Conservation (phyloP, 2,888 invertebrate genomes). For the Lepetodrilus schrolli region DNA sequence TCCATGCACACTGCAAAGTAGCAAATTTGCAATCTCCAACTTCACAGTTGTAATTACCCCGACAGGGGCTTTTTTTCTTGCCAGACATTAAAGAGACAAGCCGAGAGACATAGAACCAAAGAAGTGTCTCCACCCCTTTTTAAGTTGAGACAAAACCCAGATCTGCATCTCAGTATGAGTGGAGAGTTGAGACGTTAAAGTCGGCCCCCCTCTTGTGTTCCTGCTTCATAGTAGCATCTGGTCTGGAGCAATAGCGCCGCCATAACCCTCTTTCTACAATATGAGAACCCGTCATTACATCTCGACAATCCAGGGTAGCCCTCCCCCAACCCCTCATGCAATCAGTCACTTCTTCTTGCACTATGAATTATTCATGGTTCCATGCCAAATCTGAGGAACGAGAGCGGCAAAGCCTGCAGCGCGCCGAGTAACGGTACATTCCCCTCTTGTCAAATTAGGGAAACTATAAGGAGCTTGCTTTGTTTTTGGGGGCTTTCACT, state of each 20-base stretch:
- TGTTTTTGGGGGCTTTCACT: conserved; percentile 29
- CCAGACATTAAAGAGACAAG: conserved; percentile 21
- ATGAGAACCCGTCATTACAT: conserved; percentile 23
- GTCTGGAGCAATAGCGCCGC: background rate
- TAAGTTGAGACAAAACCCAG: conserved; percentile 17
- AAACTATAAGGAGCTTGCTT: conserved; percentile 25
- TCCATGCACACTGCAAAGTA: background rate
- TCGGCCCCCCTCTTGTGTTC: conserved; percentile 8
- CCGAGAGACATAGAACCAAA: conserved; percentile 5
- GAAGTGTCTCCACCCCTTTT: conserved; percentile 15
- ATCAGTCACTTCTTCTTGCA: conserved; percentile 25
- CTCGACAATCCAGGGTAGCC: background rate
- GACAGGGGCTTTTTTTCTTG: background rate
- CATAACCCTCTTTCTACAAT: background rate
- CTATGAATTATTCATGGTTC: conserved; percentile 30
- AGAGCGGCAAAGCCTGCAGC: conserved; percentile 16
- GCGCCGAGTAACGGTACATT: conserved; percentile 23
- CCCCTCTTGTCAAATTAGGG: conserved; percentile 20
- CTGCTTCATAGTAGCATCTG: background rate
- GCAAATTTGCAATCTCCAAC: conserved; percentile 12
- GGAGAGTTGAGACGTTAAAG: background rate
- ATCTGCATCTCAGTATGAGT: background rate
- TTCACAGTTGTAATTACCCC: conserved; percentile 18
- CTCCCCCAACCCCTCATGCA: conserved; percentile 14
- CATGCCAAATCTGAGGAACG: background rate